Conservation (phyloP, 2,113 vertebrate species). For the Galeopterus variegatus region DNA sequence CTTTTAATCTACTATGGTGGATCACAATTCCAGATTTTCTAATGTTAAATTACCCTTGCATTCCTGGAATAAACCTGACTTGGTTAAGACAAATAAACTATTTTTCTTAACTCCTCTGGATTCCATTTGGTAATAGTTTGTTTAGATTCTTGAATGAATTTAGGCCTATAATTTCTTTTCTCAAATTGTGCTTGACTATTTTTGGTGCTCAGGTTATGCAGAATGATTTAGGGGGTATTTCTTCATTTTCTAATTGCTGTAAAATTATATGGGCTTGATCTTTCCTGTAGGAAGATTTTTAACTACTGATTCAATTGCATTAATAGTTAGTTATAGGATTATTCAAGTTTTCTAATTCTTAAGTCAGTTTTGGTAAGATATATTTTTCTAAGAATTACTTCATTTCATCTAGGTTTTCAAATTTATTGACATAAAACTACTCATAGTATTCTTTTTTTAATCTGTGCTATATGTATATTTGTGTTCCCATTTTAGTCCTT, state of each 20-base stretch:
- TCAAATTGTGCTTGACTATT: not conserved
- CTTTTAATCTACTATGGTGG: not conserved
- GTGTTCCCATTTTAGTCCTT: not conserved
- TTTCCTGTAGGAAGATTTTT: not conserved
- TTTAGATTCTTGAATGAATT: not conserved
- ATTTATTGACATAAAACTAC: not conserved
- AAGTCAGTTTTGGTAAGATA: not conserved
- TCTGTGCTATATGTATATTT: not conserved
- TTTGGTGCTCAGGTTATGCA: not conserved
- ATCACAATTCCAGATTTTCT: constrained; percentile 34
- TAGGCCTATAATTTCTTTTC: constrained; percentile 38
- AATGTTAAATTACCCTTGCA: not conserved
- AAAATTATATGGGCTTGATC: not conserved
- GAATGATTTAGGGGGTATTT: not conserved
- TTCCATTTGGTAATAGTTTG: constrained; percentile 14
- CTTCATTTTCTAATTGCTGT: not conserved
- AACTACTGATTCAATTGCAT: not conserved
- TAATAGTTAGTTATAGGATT: not conserved
- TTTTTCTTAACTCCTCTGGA: not conserved
- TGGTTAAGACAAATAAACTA: not conserved
- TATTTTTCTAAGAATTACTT: constrained; percentile 42
- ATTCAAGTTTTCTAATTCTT: not conserved
- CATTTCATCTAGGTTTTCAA: constrained; percentile 23
- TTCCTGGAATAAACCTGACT: not conserved
- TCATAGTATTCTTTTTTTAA: not conserved